Base-by-base conservation (phyloP, 2,888 invertebrate species). In the Cerastis rubricosa region DNA sequence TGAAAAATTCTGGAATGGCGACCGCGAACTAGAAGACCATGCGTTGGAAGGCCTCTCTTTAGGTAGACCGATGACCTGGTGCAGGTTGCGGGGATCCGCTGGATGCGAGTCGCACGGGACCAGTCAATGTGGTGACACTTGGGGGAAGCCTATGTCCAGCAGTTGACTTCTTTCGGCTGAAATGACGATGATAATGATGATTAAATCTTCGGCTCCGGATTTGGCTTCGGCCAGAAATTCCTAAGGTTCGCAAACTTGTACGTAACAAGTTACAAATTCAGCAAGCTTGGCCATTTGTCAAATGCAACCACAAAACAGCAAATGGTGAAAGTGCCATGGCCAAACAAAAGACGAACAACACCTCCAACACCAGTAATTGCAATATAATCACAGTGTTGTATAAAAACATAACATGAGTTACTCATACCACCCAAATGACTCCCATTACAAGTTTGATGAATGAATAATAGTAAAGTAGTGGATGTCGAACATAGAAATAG, bases 331-430 rank as follows among this genome's bases (percentile, higher is more conserved):
- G 35, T 64, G 47, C 68, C 17, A 19, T 25, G 8, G 45, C 14
- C 17, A 49, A 68, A 69, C 51, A 68, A 76, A 76, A 64, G 4
- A 2, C 49, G 40, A 43, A 64, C n/a, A 49, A 40, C 51, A 59
- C n/a, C 25, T 22, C 6, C 47, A 43, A 54, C n/a, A 71, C 17
- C 25, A 69, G 51, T 85, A 73, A 85, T 85, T 74, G 80, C 63
- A 76, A 77, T 71, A 83, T 83, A 85, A 85, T 85, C 51, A 74
- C 70, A 12, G 54, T 51, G 45, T 73, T 67, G 9, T 47, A 40
- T 1, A 59, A 69, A 74, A 68, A 63, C 82, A 69, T 68, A 76
- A 29, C n/a, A 14, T 45, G 35, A 17, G 61, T 73, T 43, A 68
- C 29, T 25, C 54, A 40, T 51, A 74, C 71, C 35, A 45, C 14